Conservation (phyloP, 2,797 vertebrate genomes). For the Gobionotothen gibberifrons region DNA sequence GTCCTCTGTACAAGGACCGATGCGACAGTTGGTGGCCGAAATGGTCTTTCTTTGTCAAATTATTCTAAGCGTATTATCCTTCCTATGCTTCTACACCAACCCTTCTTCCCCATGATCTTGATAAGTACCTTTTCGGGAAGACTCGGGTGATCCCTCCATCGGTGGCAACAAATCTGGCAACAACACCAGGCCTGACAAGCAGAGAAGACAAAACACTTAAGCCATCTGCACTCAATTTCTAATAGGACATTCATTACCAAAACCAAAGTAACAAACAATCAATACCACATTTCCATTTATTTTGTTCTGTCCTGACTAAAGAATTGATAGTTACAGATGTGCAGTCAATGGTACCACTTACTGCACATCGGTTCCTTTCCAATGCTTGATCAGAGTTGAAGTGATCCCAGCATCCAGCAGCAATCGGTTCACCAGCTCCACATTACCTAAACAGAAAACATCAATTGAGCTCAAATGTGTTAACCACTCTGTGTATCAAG, state of each 20-base stretch:
- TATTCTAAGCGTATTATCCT: constrained; percentile 43
- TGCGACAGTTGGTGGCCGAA: too few relatives aligned
- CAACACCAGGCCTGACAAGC: constrained; percentile 85
- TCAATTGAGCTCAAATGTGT: neutral
- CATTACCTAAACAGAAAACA: constrained; percentile 66
- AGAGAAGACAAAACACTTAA: constrained; percentile 64
- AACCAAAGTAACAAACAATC: constrained; percentile 18
- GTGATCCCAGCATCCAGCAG: constrained; percentile 96
- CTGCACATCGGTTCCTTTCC: constrained; percentile 85
- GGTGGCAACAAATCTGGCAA: constrained; percentile 93
- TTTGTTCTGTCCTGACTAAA: constrained; percentile 3
- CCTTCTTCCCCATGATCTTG: neutral
- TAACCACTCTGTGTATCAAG: neutral
- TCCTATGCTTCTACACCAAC: constrained; percentile 23
- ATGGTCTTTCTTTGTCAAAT: constrained; percentile 13
- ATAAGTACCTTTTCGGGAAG: constrained; percentile 92
- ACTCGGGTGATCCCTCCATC: constrained; percentile 97
- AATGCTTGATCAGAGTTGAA: constrained; percentile 88
- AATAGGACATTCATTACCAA: constrained; percentile 31
- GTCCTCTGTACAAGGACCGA: too few relatives aligned
- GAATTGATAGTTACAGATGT: too few relatives aligned
- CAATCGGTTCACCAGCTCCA: constrained; percentile 88
- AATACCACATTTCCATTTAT: constrained; percentile 15
- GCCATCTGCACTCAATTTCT: constrained; percentile 41
- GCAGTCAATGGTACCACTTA: constrained; percentile 77